These are phyloP conservation scores for Augochlora pura DNA, from an alignment of 1,140 invertebrate genomes.

Conservation along the genomic window DNA sequence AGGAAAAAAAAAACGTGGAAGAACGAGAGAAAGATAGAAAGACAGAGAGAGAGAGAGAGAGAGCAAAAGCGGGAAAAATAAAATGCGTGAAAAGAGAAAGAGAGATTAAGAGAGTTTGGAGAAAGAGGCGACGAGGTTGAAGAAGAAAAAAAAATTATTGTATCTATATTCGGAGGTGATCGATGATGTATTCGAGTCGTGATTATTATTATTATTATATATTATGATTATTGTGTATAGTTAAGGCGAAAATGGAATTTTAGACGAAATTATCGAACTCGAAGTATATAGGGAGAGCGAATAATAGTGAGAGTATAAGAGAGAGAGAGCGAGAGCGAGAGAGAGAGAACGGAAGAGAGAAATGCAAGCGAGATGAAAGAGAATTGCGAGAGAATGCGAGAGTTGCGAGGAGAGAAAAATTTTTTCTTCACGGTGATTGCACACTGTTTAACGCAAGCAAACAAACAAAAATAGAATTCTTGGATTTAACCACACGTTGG, in stretches of 20 bases:
- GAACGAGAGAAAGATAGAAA: not conserved
- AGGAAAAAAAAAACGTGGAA: no score
- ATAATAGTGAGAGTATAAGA: conserved; percentile 53
- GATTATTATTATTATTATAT: conserved; percentile 72
- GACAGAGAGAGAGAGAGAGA: not conserved
- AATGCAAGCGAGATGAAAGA: conserved; percentile 38
- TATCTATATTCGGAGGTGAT: conserved; percentile 80
- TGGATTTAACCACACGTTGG: conserved; percentile 57
- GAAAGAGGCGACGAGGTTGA: conserved; percentile 25
- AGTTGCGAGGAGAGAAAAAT: conserved; percentile 46
- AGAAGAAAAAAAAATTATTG: conserved; percentile 74
- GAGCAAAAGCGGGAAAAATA: not conserved
- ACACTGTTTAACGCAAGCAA: conserved; percentile 70
- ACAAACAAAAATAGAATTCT: no score
- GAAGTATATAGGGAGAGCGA: conserved; percentile 58
- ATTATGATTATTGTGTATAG: conserved; percentile 76
- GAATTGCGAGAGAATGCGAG: conserved; percentile 39
- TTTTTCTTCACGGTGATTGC: conserved; percentile 74
- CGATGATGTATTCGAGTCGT: conserved; percentile 79
- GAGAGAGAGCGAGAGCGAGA: conserved; percentile 13
- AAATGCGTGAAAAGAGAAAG: not conserved
- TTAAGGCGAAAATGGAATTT: conserved; percentile 78
- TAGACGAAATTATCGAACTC: conserved; percentile 74
- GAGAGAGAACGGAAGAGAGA: conserved; percentile 41
- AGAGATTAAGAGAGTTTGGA: conserved; percentile 32